phyloP scores from a whole-genome alignment of 1,140 invertebrate genomes.

The Riptortus pedestris region DNA sequence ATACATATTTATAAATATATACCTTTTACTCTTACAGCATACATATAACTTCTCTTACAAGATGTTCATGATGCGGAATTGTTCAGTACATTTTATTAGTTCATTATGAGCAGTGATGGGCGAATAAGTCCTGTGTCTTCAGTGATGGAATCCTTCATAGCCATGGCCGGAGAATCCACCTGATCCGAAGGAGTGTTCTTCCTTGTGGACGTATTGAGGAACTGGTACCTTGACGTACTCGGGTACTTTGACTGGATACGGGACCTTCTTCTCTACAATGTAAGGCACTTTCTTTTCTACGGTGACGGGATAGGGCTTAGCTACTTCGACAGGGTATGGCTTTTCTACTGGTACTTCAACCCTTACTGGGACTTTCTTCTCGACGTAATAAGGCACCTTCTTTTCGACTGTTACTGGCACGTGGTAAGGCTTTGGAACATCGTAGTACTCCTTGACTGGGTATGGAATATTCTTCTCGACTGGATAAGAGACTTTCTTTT shows the following conservation, averaged over 20 bases:
- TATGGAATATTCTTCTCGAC: background rate
- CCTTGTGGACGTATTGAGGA: background rate
- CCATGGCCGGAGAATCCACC: background rate
- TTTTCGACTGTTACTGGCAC: background rate
- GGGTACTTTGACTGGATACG: constrained; percentile 3
- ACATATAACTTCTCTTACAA: too few relatives aligned
- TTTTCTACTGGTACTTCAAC: constrained; percentile 1
- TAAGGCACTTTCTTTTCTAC: constrained; percentile 11
- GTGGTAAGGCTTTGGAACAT: background rate
- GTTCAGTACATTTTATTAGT: too few relatives aligned
- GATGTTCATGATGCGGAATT: too few relatives aligned
- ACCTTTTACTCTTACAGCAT: too few relatives aligned
- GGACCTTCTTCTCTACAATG: constrained; percentile 7
- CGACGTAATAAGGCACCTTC: constrained; percentile 4
- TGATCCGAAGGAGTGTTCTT: background rate
- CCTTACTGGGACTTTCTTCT: constrained; percentile 4
- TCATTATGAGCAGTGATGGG: too few relatives aligned
- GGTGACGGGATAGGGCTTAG: background rate
- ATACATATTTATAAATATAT: too few relatives aligned
- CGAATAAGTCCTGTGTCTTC: too few relatives aligned
- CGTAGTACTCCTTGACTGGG: constrained; percentile 6
- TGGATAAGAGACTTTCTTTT: constrained; percentile 1
- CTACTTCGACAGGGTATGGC: constrained; percentile 9
- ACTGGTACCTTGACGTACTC: constrained; percentile 7
- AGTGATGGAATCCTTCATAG: too few relatives aligned